phyloP scores from a whole-genome alignment of 2,113 vertebrate species.

The Martes martes region DNA sequence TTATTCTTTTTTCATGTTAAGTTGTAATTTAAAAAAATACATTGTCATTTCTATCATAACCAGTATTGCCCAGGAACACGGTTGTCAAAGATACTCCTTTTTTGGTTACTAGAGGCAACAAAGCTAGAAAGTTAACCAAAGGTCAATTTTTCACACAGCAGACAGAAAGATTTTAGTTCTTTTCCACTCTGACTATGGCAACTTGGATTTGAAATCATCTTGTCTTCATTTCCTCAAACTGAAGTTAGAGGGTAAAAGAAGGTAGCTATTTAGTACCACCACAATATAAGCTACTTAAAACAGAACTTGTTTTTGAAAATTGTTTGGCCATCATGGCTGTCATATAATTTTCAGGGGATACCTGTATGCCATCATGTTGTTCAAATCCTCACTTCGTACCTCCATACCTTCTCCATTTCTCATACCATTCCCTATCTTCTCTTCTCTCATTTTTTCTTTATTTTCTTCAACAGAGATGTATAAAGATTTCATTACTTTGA shows the following conservation, averaged over 20 bases:
- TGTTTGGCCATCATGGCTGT: background rate
- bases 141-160: background rate
- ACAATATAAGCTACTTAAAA: background rate
- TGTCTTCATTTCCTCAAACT: background rate
- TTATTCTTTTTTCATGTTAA: background rate
- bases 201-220: background rate
- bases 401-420: background rate
- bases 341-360: background rate
- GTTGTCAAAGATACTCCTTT: background rate
- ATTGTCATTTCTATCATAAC: background rate
- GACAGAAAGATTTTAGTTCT: background rate
- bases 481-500: background rate
- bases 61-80: background rate
- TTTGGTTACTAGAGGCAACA: background rate
- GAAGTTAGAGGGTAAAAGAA: background rate
- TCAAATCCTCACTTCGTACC: background rate
- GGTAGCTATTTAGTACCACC: background rate
- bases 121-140: background rate
- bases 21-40: background rate
- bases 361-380: background rate
- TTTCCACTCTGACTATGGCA: background rate
- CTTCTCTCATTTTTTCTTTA: background rate
- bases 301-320: background rate
- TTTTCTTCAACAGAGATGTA: background rate
- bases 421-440: background rate